These are phyloP conservation scores for Zaprionus gabonicus DNA, from an alignment of 1,140 invertebrate genomes.

Conservation along the genomic window DNA sequence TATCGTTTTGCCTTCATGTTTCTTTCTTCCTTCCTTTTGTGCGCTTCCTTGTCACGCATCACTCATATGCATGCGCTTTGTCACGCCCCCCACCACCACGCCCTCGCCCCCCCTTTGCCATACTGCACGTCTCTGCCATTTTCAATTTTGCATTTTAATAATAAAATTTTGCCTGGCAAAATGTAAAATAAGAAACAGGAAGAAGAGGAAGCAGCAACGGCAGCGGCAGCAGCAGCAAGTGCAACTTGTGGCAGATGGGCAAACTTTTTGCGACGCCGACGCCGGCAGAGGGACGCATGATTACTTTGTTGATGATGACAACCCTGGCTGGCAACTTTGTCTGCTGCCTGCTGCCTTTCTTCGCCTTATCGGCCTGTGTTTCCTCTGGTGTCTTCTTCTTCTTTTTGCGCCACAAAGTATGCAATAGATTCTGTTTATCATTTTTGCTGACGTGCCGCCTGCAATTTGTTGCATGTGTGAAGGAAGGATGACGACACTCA, in stretches of 20 bases:
- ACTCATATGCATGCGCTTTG: constrained; percentile 59
- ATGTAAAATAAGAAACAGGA: constrained; percentile 50
- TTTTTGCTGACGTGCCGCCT: constrained; percentile 69
- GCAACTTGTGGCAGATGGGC: constrained; percentile 61
- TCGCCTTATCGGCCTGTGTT: constrained; percentile 26
- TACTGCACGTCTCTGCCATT: constrained; percentile 68
- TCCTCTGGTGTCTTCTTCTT: constrained; percentile 14
- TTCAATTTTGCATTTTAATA: constrained; percentile 83
- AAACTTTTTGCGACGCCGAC: constrained; percentile 52
- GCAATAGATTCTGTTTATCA: constrained; percentile 80
- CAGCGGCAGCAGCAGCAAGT: constrained; percentile 33
- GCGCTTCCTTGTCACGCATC: constrained; percentile 64
- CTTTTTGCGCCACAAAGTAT: constrained; percentile 71
- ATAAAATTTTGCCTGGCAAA: constrained; percentile 73
- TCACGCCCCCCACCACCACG: constrained; percentile 25
- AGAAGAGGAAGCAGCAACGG: constrained; percentile 8
- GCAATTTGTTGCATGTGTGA: constrained; percentile 68
- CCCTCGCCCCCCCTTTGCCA: background rate
- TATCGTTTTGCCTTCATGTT: constrained; percentile 9
- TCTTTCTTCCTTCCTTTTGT: constrained; percentile 1
- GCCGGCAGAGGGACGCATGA: constrained; percentile 61
- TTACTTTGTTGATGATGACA: constrained; percentile 82
- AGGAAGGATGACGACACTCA: background rate
- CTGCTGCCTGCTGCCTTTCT: constrained; percentile 25
- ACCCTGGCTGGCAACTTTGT: constrained; percentile 57